Evolutionary conservation across 2,888 invertebrate species (phyloP).

Genomic region (Notodonta ziczac): DNA sequence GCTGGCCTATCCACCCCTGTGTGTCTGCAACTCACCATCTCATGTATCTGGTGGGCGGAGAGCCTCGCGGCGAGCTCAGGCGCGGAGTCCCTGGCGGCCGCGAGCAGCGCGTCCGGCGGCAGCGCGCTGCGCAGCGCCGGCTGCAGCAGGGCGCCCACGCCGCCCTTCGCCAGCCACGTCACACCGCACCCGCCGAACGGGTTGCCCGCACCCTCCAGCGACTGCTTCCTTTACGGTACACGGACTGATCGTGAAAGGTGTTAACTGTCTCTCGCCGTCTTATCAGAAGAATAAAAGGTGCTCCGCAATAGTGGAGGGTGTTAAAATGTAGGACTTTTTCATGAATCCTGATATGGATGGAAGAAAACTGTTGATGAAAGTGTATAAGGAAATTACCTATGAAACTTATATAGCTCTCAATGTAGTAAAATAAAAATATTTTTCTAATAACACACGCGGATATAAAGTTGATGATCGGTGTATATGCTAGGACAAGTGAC

Average conservation of each 20-base stretch:
- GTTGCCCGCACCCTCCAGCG: conserved; percentile 82
- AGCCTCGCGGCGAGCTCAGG: conserved; percentile 91
- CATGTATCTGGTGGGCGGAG: conserved; percentile 90
- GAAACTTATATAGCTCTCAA: too few relatives aligned
- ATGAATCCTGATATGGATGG: too few relatives aligned
- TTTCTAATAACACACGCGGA: background rate
- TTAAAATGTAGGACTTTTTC: too few relatives aligned
- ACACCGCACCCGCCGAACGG: conserved; percentile 85
- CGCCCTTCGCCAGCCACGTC: conserved; percentile 72
- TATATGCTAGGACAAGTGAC: conserved; percentile 7
- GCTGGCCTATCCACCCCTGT: too few relatives aligned
- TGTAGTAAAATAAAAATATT: too few relatives aligned
- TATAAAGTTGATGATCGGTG: background rate
- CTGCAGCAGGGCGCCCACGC: conserved; percentile 78
- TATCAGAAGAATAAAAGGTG: background rate
- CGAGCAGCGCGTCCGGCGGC: conserved; percentile 92
- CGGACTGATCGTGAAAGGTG: conserved; percentile 63
- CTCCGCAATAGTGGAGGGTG: background rate
- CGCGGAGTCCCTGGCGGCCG: conserved; percentile 94
- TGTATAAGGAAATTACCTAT: too few relatives aligned
- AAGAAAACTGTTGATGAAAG: too few relatives aligned
- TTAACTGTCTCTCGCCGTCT: conserved; percentile 35
- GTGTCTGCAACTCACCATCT: conserved; percentile 87
- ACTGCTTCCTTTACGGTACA: conserved; percentile 85
- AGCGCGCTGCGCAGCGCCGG: conserved; percentile 83